Evolutionary conservation across 2,888 invertebrate species (phyloP), one percentile per base, ranked within the genome.

Genomic region (Pilophorus perplexus): DNA sequence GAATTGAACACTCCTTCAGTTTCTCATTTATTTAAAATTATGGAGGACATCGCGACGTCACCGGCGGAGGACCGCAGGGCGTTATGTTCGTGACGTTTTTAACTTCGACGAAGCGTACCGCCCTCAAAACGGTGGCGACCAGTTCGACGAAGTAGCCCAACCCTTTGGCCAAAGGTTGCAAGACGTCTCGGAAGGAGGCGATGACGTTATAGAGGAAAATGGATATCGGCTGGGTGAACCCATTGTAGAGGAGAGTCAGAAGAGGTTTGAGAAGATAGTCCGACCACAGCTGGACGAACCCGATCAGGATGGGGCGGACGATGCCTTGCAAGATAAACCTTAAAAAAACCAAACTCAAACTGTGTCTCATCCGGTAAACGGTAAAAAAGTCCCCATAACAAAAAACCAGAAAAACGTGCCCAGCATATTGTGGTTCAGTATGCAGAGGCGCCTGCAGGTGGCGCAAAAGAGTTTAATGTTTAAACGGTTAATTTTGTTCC

Each of bases 211-310:
- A 84, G 8, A 82, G 71, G 72, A 86, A 81, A 73, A 87, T 86
- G 71, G 89, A 75, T 33, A 83, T 76, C 14, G 89, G 89, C 74
- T 86, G 88, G 69, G 87, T 75, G 46, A 85, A 73, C 2, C 85
- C 85, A 77, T 85, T 85, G 73, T 84, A 85, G 23, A 82, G 60
- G 40, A 84, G 82, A 4, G 85, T 82, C 66, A 86, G 74, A 52
- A 83, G 75, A 8, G 89, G 89, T 76, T 86, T 87, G 68, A 85
- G 75, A 72, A 83, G 80, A 73, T 85, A 85, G 78, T 89, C 89
- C 0, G 87, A 83, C 4, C 80, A 74, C 72, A 85, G 75, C 74
- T 86, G 85, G 1, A 85, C 73, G 18, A 84, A 72, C 1, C 85
- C 86, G 38, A 85, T 80, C 0, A 83, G 78, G 14, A 85, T 72